Evolutionary conservation across 2,113 vertebrate genomes (phyloP).

Genomic region (Scopus umbretta): DNA sequence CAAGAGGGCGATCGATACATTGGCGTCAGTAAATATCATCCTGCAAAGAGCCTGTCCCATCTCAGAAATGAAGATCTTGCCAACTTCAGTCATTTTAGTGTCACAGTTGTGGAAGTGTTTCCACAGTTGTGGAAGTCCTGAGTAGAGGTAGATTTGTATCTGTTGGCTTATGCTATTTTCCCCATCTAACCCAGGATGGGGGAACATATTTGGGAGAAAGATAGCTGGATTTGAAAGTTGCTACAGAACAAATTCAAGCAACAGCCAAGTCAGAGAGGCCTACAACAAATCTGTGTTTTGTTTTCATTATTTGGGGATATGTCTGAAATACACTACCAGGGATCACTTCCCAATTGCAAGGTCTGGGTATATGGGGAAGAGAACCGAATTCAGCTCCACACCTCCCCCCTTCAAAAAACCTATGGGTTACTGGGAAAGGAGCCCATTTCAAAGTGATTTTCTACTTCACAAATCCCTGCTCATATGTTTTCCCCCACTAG

Average conservation of each 20-base stretch:
- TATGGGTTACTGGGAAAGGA: not conserved
- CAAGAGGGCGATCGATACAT: not conserved
- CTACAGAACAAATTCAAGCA: not conserved
- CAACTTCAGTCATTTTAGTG: not conserved
- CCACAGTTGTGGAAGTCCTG: not conserved
- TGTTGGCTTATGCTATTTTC: not conserved
- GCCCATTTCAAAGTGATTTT: not conserved
- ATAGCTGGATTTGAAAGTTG: not conserved
- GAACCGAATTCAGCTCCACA: not conserved
- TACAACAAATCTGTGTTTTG: not conserved
- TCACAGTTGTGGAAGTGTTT: not conserved
- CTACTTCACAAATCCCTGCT: not conserved
- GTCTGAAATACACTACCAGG: not conserved
- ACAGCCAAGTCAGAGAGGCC: not conserved
- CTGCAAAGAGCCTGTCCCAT: not conserved
- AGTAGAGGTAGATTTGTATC: accelerated
- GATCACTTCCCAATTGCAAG: not conserved
- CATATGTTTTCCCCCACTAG: not conserved
- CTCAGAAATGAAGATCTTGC: not conserved
- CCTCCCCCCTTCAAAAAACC: not conserved
- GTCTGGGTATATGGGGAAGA: not conserved
- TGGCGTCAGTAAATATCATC: not conserved
- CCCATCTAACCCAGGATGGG: not conserved
- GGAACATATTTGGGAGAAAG: not conserved
- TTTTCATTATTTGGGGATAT: not conserved